phyloP scores from a whole-genome alignment of 2,888 invertebrate species.

The Mallateleia sp. region DNA sequence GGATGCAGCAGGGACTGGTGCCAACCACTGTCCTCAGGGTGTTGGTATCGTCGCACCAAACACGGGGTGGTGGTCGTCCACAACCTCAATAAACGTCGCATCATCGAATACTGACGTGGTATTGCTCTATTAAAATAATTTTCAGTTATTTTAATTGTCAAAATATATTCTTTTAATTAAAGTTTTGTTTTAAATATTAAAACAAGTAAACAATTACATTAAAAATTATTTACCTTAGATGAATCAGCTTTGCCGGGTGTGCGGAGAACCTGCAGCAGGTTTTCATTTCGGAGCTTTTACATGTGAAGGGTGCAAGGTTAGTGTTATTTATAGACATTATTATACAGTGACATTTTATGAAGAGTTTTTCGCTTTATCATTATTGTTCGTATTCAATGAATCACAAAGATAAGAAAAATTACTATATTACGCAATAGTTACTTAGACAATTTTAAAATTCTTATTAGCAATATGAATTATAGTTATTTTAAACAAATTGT shows the following conservation, averaged over 20 bases:
- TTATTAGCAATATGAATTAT: too few species aligned
- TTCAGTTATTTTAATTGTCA: too few species aligned
- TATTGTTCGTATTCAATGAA: background rate
- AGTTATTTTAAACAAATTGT: background rate
- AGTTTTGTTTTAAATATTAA: too few species aligned
- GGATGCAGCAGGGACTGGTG: slow-evolving; percentile 88
- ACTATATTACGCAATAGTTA: too few species aligned
- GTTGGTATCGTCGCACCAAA: slow-evolving; percentile 84
- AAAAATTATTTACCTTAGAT: slow-evolving; percentile 82
- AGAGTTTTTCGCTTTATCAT: too few species aligned
- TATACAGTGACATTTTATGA: background rate
- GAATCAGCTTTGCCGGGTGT: slow-evolving; percentile 89
- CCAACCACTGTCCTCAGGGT: slow-evolving; percentile 86
- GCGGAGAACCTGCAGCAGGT: slow-evolving; percentile 89
- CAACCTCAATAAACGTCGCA: slow-evolving; percentile 86
- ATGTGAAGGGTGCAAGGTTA: slow-evolving; percentile 88
- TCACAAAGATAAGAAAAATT: background rate
- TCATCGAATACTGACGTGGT: slow-evolving; percentile 88
- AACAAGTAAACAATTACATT: background rate
- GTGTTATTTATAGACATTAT: slow-evolving; percentile 56
- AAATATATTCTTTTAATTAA: too few species aligned
- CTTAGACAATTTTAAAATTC: too few species aligned
- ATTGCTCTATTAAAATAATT: slow-evolving; percentile 69
- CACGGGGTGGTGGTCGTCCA: slow-evolving; percentile 88
- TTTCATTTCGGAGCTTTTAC: slow-evolving; percentile 89